Base-by-base conservation (phyloP, 2,797 vertebrate genomes). In the Cyclopterus lumpus region DNA sequence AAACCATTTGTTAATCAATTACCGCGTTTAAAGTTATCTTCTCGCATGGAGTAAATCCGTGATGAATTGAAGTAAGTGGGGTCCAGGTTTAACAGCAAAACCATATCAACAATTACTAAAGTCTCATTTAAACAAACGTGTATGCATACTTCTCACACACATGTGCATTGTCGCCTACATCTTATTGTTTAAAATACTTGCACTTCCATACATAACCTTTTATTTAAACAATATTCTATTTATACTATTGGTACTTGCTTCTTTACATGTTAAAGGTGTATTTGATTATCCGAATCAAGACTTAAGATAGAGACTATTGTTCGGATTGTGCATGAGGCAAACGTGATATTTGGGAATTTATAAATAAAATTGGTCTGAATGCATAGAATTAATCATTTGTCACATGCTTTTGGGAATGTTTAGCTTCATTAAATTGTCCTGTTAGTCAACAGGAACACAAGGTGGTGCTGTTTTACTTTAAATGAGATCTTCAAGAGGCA, bases 381-480 rank as follows among this genome's bases (percentile, higher is more conserved):
- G 18, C 15, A 32, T 6, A n/a, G 40, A 55, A 28, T 34, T 2
- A 66, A 30, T 55, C 12, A 15, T 32, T 24, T 24, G 36, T 55
- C 18, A n/a, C 15, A 22, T n/a, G 16, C 32, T 51, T 14, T 42
- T 8, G 24, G 42, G 49, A 38, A 32, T 18, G 4, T 34, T 72
- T 3, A 7, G 20, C 16, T 3, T 30, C 11, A 46, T 16, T 9
- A 67, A 40, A 36, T 10, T 16, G 8, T 24, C 18, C 11, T 16
- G 34, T 68, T 49, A 28, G 49, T 58, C 28, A 24, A 15, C 12
- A 24, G 0, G 16, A 63, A 75, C 92, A 90, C 83, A 75, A 58
- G 87, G 75, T 73, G 89, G 88, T 8, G 87, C 85, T 87, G 83
- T 75, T 71, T 53, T 12, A 61, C 73, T 51, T 53, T 1, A 75